Evolutionary conservation across 2,797 vertebrate species (phyloP).

Genomic region (Phataginus tricuspis): DNA sequence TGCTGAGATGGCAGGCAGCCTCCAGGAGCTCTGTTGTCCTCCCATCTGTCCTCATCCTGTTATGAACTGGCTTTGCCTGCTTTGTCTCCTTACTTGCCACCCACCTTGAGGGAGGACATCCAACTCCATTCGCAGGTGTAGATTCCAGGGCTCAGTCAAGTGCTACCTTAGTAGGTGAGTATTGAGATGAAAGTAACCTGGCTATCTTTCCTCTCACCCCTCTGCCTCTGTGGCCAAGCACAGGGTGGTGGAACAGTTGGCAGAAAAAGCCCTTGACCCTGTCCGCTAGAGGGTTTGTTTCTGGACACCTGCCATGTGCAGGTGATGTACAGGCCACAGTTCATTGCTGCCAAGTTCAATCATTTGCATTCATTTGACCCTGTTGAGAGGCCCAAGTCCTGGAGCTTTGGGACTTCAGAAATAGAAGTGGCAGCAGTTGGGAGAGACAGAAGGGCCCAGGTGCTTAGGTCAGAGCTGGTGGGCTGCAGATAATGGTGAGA

Average conservation of each 20-base stretch:
- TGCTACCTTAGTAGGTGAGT: background rate
- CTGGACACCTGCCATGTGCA: background rate
- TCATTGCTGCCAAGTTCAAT: background rate
- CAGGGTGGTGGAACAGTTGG: background rate
- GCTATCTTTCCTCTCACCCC: background rate
- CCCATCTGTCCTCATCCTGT: background rate
- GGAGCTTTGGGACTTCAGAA: background rate
- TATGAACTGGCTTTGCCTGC: background rate
- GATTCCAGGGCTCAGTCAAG: background rate
- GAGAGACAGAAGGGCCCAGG: background rate
- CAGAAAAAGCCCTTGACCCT: background rate
- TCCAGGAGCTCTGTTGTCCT: background rate
- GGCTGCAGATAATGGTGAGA: background rate
- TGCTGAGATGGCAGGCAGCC: conserved; percentile 35
- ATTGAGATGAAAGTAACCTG: background rate
- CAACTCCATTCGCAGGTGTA: background rate
- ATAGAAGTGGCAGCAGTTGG: background rate
- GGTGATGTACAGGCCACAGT: background rate
- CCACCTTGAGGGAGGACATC: background rate
- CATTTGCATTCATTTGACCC: background rate
- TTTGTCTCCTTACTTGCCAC: background rate
- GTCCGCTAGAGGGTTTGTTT: background rate
- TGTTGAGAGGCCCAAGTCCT: background rate
- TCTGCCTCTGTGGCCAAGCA: background rate
- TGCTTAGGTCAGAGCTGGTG: background rate